phyloP scores from a whole-genome alignment of 1,140 invertebrate genomes.

The Bombus impatiens region DNA sequence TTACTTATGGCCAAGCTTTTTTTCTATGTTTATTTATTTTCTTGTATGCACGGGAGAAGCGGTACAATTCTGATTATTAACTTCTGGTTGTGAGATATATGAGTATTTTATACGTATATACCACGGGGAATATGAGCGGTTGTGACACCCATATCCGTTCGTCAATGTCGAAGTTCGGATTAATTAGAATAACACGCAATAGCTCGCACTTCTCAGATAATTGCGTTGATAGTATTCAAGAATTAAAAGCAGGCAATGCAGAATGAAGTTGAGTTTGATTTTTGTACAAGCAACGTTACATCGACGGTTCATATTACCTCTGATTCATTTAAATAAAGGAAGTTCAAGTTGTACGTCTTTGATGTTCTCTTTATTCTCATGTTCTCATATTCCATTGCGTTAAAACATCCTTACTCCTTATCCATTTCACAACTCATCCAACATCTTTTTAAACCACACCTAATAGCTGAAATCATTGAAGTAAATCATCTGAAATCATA shows the following conservation, averaged over 20 bases:
- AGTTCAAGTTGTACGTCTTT: constrained; percentile 42
- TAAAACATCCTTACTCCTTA: background rate
- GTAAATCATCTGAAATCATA: background rate
- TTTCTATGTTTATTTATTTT: constrained; percentile 65
- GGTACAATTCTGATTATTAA: constrained; percentile 58
- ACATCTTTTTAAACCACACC: background rate
- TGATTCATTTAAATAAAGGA: constrained; percentile 63
- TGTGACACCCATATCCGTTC: constrained; percentile 24
- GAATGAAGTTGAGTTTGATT: constrained; percentile 23
- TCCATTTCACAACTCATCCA: background rate
- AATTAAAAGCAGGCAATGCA: background rate
- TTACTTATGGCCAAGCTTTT: constrained; percentile 32
- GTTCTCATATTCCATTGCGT: background rate
- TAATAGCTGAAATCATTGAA: no score
- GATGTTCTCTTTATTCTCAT: background rate
- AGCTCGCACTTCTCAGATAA: constrained; percentile 36
- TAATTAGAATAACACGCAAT: constrained; percentile 40
- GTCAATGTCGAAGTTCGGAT: constrained; percentile 37
- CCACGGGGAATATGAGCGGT: constrained; percentile 46
- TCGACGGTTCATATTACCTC: constrained; percentile 41
- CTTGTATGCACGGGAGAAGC: constrained; percentile 38
- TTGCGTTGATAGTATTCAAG: background rate
- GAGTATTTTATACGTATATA: constrained; percentile 60
- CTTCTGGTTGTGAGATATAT: constrained; percentile 65
- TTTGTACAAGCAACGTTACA: constrained; percentile 29